These are phyloP conservation scores for Phorcus lineatus DNA, from an alignment of 2,888 invertebrate species.

Conservation along the genomic window DNA sequence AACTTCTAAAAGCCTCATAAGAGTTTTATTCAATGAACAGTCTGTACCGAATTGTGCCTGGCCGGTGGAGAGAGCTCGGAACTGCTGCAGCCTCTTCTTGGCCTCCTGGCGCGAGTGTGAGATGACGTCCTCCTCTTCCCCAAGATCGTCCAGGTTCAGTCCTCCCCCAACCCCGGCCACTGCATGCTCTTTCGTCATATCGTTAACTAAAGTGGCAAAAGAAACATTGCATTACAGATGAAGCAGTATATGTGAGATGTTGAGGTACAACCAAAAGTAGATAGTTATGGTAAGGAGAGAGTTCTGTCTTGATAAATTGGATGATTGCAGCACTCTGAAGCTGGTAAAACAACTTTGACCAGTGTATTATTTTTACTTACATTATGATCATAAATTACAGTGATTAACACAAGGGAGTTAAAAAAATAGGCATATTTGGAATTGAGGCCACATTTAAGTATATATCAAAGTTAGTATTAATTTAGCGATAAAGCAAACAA, in stretches of 20 bases:
- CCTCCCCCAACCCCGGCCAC: slow-evolving; percentile 33
- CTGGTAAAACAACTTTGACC: too few relatives aligned
- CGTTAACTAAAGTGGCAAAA: slow-evolving; percentile 51
- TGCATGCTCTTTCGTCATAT: slow-evolving; percentile 64
- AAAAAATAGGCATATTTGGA: background rate
- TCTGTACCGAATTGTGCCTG: slow-evolving; percentile 2
- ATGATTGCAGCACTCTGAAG: too few relatives aligned
- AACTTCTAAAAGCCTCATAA: too few relatives aligned
- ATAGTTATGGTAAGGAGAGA: too few relatives aligned
- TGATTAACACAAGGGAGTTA: background rate
- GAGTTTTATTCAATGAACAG: background rate
- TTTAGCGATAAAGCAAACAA: background rate
- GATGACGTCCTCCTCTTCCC: slow-evolving; percentile 55
- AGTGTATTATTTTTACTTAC: too few relatives aligned
- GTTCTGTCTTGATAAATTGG: too few relatives aligned
- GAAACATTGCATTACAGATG: too few relatives aligned
- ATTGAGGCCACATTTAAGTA: background rate
- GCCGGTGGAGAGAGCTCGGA: slow-evolving; percentile 53
- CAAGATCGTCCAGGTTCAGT: slow-evolving; percentile 38
- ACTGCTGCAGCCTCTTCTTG: slow-evolving; percentile 60
- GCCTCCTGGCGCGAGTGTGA: slow-evolving; percentile 65
- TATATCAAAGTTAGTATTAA: too few relatives aligned
- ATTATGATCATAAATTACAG: background rate
- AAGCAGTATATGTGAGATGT: too few relatives aligned
- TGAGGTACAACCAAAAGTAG: too few relatives aligned